Base-by-base conservation (phyloP, 2,888 invertebrate species). In the Tillus elongatus region DNA sequence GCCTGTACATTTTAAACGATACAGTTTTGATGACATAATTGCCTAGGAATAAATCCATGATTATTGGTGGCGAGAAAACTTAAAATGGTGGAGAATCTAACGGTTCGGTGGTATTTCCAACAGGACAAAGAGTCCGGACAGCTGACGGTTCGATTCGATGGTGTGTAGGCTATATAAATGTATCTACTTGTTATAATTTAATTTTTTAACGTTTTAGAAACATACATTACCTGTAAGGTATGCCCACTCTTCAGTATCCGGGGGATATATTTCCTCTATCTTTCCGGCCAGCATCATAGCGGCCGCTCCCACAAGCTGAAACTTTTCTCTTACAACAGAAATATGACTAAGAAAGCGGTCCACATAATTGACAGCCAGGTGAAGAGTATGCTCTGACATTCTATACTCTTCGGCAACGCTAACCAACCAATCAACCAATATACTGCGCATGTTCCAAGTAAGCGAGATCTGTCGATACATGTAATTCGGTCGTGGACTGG, bases 231-330 rank as follows among this genome's bases (percentile, higher is more conserved):
- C 56, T 2, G 62, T 60, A 13, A 65, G 51, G 37, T 52, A 60
- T 0, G 55, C 49, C 59, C 60, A 64, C 43, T 64, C 63, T 30
- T 51, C 52, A 2, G 55, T 46, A 28, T 59, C 56, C 11, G 62
- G 53, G 3, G 61, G 56, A 42, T 62, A 59, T 27, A 63, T 54
- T 43, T 65, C 64, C 42, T 65, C 65, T 37, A 62, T 53, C 53
- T 65, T 65, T 1, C 57, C 53, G 2, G 65, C 63, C 11, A 65
- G 36, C 52, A 63, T 53, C 58, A 64, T 59, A 1, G 64, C 62
- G 3, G 61, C 57, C 1, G 59, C 56, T n/a, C 64, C 65, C 1
- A 65, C 52, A 10, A 65, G 43, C 50, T 65, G 65, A 26, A 64
- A 58, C 45, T 63, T 63, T 8, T 51, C 50, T 13, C 51, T 50